Evolutionary conservation across 1,140 invertebrate species (phyloP).

Genomic region (Heliothis virescens): DNA sequence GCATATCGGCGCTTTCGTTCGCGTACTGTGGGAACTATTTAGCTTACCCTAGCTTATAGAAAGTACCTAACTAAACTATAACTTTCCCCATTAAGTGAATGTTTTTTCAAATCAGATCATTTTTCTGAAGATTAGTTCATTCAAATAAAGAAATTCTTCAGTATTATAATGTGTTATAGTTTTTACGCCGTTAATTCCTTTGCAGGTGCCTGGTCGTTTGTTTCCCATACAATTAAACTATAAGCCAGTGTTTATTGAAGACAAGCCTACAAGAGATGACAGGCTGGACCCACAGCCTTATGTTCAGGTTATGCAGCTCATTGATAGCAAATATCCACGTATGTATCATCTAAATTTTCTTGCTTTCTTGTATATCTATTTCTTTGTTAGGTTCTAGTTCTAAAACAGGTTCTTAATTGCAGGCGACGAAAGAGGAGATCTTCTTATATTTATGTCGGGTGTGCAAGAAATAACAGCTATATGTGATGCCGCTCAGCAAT

Average conservation of each 20-base stretch:
- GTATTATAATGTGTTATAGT: constrained; percentile 20
- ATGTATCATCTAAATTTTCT: too few species aligned
- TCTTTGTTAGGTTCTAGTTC: too few species aligned
- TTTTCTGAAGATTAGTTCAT: too few species aligned
- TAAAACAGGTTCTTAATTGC: too few species aligned
- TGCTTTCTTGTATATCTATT: too few species aligned
- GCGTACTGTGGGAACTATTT: too few species aligned
- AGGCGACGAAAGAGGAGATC: constrained; percentile 96
- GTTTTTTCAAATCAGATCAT: too few species aligned
- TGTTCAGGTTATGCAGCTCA: constrained; percentile 95
- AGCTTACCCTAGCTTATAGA: too few species aligned
- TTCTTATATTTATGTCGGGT: constrained; percentile 98
- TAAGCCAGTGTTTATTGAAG: constrained; percentile 92
- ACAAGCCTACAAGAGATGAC: constrained; percentile 89
- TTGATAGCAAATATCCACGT: constrained; percentile 95
- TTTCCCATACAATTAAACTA: constrained; percentile 97
- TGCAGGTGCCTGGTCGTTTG: constrained; percentile 96
- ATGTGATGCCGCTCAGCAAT: constrained; percentile 94
- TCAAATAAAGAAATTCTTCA: too few species aligned
- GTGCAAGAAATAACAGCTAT: constrained; percentile 97
- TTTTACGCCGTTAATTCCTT: constrained; percentile 11
- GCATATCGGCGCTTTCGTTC: too few species aligned
- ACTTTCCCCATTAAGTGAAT: too few species aligned
- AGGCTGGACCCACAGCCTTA: constrained; percentile 96
- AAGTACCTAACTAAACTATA: too few species aligned